Evolutionary conservation across 2,888 invertebrate genomes (phyloP).

Genomic region (Athalia rosae): DNA sequence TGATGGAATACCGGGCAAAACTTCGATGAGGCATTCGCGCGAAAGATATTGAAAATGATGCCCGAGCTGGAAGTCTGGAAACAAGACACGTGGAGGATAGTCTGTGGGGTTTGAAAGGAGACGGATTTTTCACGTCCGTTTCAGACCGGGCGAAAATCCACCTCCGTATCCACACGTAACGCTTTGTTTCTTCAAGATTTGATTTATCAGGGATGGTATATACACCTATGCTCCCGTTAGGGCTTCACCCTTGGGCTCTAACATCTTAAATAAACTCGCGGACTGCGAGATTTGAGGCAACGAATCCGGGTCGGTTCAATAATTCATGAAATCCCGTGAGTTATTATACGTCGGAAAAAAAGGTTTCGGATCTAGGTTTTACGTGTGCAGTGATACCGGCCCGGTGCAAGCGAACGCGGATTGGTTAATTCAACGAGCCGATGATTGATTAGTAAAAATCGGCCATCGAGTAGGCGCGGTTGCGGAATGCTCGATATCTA

Average conservation of each 20-base stretch:
- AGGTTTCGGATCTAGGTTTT: background rate
- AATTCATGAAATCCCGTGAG: constrained; percentile 15
- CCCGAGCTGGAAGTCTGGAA: no score
- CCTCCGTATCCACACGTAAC: background rate
- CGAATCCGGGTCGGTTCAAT: background rate
- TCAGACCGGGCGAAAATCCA: no score
- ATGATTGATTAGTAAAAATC: background rate
- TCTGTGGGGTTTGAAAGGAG: no score
- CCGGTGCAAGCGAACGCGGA: background rate
- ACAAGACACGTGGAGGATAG: no score
- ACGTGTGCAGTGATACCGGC: background rate
- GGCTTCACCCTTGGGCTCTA: constrained; percentile 1
- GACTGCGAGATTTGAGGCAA: constrained; percentile 13
- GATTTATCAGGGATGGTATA: constrained; percentile 13
- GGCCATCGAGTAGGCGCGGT: background rate
- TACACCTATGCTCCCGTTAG: background rate
- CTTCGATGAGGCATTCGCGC: background rate
- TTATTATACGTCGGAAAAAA: background rate
- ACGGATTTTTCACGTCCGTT: no score
- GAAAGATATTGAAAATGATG: no score
- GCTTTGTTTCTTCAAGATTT: background rate
- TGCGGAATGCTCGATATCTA: background rate
- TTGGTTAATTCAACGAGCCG: background rate
- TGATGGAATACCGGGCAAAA: background rate
- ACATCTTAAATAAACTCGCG: constrained; percentile 9